phyloP scores from a whole-genome alignment of 2,888 invertebrate genomes.

The Abrostola triplasia region DNA sequence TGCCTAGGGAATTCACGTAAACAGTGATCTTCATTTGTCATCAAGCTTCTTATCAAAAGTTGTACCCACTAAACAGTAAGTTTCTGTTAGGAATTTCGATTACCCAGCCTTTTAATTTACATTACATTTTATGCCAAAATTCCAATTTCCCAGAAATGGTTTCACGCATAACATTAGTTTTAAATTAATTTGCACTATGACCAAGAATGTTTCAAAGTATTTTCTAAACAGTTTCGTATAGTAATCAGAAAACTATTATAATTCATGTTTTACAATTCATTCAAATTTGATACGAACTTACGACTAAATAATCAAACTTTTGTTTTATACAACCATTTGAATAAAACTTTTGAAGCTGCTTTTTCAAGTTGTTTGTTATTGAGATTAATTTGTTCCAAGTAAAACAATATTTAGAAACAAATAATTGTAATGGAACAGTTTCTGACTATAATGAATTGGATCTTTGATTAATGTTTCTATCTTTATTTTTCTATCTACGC shows the following conservation, averaged over 20 bases:
- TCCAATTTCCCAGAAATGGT: too few relatives aligned
- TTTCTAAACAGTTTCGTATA: too few relatives aligned
- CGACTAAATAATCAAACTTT: conserved; percentile 35
- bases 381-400: conserved; percentile 46
- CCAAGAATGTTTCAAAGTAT: too few relatives aligned
- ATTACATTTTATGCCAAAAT: too few relatives aligned
- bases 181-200: too few relatives aligned
- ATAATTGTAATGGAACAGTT: conserved; percentile 32
- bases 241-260: conserved; percentile 16
- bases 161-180: too few relatives aligned
- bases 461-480: conserved; percentile 17
- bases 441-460: conserved; percentile 17
- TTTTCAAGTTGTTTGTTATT: conserved; percentile 44
- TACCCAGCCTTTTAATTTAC: too few relatives aligned
- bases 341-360: conserved; percentile 31
- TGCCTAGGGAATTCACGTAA: too few relatives aligned
- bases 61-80: too few relatives aligned
- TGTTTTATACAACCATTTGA: conserved; percentile 35
- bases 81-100: too few relatives aligned
- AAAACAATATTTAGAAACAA: conserved; percentile 41
- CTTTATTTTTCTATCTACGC: conserved; percentile 1
- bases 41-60: too few relatives aligned
- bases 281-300: conserved; percentile 26
- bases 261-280: conserved; percentile 23
- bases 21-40: too few relatives aligned